phyloP scores from a whole-genome alignment of 2,113 vertebrate genomes.

The Rhipidura dahli region DNA sequence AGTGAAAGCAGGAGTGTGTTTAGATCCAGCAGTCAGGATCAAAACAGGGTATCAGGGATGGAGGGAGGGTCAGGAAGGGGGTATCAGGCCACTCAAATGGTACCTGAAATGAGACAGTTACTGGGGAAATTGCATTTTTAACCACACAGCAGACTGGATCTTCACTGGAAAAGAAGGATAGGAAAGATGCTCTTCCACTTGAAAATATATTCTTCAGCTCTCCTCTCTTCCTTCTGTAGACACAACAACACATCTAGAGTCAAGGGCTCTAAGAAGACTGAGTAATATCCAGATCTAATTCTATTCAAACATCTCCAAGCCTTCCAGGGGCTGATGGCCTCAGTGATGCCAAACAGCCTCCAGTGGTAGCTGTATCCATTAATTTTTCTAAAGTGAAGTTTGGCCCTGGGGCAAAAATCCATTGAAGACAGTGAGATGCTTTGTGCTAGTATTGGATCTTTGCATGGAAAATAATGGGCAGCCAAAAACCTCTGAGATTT shows the following conservation, averaged over 20 bases:
- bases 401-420: not conserved
- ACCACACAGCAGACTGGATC: not conserved
- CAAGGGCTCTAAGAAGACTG: not conserved
- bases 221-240: not conserved
- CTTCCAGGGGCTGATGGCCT: not conserved
- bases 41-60: not conserved
- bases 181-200: not conserved
- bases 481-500: not conserved
- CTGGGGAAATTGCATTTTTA: not conserved
- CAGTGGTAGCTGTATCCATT: not conserved
- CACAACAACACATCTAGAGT: not conserved
- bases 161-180: not conserved
- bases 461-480: not conserved
- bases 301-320: not conserved
- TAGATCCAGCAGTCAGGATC: not conserved
- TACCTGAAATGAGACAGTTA: not conserved
- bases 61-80: not conserved
- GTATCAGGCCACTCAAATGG: not conserved
- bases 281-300: not conserved
- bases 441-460: not conserved
- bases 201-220: not conserved
- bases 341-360: not conserved
- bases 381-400: not conserved
- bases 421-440: not conserved
- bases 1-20: constrained; percentile 47